A percentile compares a stretch with the other conserved stretches of the same genome.
Conservation (phyloP, 1,140 invertebrate genomes). For the Penaeus indicus region DNA sequence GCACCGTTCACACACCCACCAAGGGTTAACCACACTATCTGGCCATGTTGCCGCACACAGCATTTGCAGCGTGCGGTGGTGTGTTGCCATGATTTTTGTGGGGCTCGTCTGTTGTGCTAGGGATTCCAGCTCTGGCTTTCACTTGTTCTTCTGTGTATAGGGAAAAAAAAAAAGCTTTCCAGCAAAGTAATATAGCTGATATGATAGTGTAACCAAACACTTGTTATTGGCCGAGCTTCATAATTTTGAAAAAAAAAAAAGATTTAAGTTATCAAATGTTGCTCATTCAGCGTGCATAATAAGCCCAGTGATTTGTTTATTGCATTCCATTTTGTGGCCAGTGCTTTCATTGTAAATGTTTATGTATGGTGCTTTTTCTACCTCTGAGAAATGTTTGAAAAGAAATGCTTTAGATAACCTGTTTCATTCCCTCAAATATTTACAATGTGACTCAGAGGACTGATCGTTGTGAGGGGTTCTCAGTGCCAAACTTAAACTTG, state of each 20-base stretch:
- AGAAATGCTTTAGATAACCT: conserved; percentile 52
- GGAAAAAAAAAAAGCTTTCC: conserved; percentile 31
- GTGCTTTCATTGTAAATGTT: conserved; percentile 63
- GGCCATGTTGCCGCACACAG: conserved; percentile 50
- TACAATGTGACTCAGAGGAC: conserved; percentile 57
- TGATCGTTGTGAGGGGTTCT: conserved; percentile 46
- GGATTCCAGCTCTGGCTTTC: conserved; percentile 46
- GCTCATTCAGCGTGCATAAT: conserved; percentile 61
- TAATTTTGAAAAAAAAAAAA: neutral
- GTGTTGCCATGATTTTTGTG: conserved; percentile 50
- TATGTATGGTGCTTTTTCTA: conserved; percentile 64
- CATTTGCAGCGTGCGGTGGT: conserved; percentile 61
- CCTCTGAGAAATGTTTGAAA: conserved; percentile 59
- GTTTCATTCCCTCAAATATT: conserved; percentile 37
- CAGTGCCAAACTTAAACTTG: conserved; percentile 43
- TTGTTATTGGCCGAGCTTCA: conserved; percentile 46
- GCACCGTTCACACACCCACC: conserved; percentile 54
- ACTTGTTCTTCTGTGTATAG: conserved; percentile 37
- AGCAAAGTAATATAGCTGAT: conserved; percentile 35
- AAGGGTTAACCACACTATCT: conserved; percentile 56
- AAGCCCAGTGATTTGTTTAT: conserved; percentile 65
- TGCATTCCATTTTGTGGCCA: conserved; percentile 64
- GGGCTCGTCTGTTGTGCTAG: conserved; percentile 46
- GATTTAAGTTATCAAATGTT: conserved; percentile 54
- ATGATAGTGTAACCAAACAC: conserved; percentile 39